Conservation (phyloP, 2,113 vertebrate species). For the Todiramphus chloris region DNA sequence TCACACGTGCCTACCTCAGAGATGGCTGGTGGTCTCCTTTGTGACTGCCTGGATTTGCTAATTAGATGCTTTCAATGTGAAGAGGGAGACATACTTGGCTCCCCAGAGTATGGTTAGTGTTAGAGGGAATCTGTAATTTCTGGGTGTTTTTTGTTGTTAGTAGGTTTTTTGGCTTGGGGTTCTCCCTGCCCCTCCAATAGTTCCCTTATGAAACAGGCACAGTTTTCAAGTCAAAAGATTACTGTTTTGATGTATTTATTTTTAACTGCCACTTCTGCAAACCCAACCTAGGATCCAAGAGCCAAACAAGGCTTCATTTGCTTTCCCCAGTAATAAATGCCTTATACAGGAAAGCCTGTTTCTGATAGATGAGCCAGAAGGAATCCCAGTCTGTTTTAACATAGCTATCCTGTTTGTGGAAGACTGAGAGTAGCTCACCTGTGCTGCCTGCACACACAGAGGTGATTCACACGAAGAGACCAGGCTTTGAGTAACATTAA, state of each 20-base stretch:
- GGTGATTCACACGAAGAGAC: not conserved
- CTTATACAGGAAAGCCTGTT: not conserved
- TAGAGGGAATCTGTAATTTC: not conserved
- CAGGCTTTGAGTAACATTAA: not conserved
- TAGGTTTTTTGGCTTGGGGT: not conserved
- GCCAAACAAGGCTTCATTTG: not conserved
- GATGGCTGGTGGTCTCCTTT: not conserved
- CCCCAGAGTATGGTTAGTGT: not conserved
- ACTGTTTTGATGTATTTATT: not conserved
- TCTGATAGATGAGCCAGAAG: not conserved
- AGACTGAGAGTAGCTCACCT: not conserved
- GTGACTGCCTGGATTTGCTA: not conserved
- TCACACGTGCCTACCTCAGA: not conserved
- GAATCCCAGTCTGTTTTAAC: not conserved
- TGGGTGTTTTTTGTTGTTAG: not conserved
- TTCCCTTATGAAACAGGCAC: not conserved
- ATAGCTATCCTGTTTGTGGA: not conserved
- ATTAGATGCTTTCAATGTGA: not conserved
- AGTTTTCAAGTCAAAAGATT: not conserved
- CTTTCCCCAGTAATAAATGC: not conserved
- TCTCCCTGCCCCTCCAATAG: not conserved
- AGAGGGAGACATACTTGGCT: not conserved
- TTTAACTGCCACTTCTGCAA: not conserved
- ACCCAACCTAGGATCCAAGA: not conserved
- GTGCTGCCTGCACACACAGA: not conserved